These are phyloP conservation scores for Nasonia giraulti DNA, from an alignment of 1,140 invertebrate genomes.

Conservation along the genomic window DNA sequence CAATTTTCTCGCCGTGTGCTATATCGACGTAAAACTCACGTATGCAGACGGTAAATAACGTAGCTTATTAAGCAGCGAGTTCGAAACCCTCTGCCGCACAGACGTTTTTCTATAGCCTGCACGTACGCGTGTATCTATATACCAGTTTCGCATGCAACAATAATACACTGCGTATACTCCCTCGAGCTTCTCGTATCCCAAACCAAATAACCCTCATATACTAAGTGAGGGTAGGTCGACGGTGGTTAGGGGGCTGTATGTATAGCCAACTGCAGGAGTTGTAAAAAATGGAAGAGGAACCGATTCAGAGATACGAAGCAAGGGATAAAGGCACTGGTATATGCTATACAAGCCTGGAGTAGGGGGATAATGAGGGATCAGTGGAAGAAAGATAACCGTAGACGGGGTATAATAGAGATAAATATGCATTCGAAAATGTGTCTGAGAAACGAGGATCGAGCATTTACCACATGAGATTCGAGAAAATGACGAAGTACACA, in stretches of 20 bases:
- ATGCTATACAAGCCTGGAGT: not conserved
- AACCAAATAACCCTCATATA: constrained; percentile 23
- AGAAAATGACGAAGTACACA: too few relatives aligned
- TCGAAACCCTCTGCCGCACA: not conserved
- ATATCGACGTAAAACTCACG: too few relatives aligned
- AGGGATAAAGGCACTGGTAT: not conserved
- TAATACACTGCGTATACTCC: constrained; percentile 28
- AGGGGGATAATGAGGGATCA: constrained; percentile 22
- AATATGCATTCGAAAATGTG: constrained; percentile 11
- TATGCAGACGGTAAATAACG: not conserved
- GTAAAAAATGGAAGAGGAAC: constrained; percentile 38
- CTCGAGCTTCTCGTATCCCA: constrained; percentile 2
- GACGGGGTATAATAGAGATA: not conserved
- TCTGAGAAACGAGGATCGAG: not conserved
- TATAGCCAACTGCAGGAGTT: not conserved
- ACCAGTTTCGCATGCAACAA: constrained; percentile 32
- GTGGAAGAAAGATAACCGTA: constrained; percentile 4
- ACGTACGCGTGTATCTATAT: not conserved
- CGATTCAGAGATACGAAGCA: not conserved
- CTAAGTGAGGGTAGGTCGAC: not conserved
- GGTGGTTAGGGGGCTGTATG: not conserved
- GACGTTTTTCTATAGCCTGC: not conserved
- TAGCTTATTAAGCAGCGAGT: not conserved
- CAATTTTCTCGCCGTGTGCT: too few relatives aligned
- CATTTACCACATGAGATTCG: not conserved